Conservation (phyloP, 2,113 vertebrate species). For the Pardalotus punctatus region DNA sequence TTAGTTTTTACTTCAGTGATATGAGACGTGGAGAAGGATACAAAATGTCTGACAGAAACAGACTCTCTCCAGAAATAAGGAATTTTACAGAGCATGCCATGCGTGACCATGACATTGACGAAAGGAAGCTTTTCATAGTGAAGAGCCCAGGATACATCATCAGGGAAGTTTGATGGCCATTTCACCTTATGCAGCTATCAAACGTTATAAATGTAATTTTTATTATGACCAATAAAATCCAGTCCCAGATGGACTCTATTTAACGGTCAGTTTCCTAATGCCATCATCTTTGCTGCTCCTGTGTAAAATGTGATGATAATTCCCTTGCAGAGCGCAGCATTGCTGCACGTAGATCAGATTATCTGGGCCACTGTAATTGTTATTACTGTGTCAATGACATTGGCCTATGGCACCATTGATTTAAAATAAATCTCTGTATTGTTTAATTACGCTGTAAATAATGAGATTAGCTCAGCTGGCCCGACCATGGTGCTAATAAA, state of each 20-base stretch:
- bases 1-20: not conserved
- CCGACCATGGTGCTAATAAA: not conserved
- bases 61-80: not conserved
- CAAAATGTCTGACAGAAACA: not conserved
- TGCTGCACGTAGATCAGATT: not conserved
- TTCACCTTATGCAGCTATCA: not conserved
- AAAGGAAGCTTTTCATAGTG: not conserved
- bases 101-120: not conserved
- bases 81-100: not conserved
- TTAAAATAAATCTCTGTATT: slow-evolving; percentile 7
- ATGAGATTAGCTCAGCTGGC: not conserved
- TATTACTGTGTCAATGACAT: slow-evolving; percentile 6
- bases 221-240: slow-evolving; percentile 26
- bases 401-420: not conserved
- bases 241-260: slow-evolving; percentile 5
- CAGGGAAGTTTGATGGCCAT: not conserved
- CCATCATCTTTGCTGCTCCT: not conserved
- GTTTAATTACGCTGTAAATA: not conserved
- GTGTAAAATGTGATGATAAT: slow-evolving; percentile 8
- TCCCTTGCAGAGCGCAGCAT: not conserved
- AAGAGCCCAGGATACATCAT: not conserved
- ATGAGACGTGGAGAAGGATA: not conserved
- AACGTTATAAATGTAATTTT: not conserved
- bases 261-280: slow-evolving; percentile 31
- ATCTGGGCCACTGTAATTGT: slow-evolving; percentile 14